A percentile compares a stretch with the other conserved stretches of the same genome.
Evolutionary conservation across 2,797 vertebrate species (phyloP).

Genomic region (Chaetodon trifasciatus): DNA sequence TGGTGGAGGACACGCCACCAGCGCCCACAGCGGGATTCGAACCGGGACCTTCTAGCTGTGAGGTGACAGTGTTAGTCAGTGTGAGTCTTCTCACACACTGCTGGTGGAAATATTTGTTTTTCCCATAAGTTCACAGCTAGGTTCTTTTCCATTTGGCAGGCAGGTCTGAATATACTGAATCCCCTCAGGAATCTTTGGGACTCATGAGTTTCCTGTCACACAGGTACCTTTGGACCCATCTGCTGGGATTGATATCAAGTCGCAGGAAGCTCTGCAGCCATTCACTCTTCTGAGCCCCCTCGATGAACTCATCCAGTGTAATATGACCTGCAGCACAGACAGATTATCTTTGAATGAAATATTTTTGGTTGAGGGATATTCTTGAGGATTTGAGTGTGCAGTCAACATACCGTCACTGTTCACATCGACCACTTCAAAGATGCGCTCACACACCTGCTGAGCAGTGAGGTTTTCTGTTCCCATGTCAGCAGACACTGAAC

Average conservation of each 20-base stretch:
- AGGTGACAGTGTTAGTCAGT: too few relatives aligned
- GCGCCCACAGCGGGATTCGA: too few relatives aligned
- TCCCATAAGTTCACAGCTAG: not conserved
- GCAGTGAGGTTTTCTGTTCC: constrained; percentile 47
- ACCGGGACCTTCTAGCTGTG: too few relatives aligned
- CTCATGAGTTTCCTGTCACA: constrained; percentile 48
- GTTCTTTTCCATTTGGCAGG: constrained; percentile 12
- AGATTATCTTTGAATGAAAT: not conserved
- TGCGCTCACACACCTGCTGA: constrained; percentile 67
- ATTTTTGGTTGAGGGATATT: not conserved
- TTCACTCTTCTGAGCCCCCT: constrained; percentile 50
- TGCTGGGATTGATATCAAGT: constrained; percentile 59
- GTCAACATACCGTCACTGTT: constrained; percentile 74
- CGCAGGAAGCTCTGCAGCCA: constrained; percentile 62
- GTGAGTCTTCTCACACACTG: constrained; percentile 12
- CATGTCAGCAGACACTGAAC: constrained; percentile 28
- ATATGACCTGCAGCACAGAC: constrained; percentile 59
- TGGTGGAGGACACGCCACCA: too few relatives aligned
- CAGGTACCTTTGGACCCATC: constrained; percentile 57
- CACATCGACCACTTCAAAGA: constrained; percentile 75
- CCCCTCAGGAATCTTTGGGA: constrained; percentile 18
- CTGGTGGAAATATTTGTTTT: not conserved
- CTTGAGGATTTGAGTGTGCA: not conserved
- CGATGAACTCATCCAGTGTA: constrained; percentile 66
- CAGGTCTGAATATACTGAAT: not conserved